These are phyloP conservation scores for Parnassius mnemosyne DNA, from an alignment of 2,888 invertebrate species.

Conservation along the genomic window DNA sequence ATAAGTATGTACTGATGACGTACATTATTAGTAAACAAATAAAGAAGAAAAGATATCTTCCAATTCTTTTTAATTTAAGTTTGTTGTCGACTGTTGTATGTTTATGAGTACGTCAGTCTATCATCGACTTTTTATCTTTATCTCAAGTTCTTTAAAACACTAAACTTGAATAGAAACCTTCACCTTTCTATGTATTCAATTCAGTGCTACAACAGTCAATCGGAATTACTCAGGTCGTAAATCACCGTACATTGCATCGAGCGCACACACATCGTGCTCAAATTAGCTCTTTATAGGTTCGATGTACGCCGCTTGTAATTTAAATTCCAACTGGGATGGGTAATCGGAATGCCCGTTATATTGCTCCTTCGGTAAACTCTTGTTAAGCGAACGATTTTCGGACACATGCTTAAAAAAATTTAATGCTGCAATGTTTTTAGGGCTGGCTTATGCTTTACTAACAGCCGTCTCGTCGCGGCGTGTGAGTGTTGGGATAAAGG, in stretches of 20 bases:
- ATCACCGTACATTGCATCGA: constrained; percentile 23
- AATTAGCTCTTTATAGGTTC: constrained; percentile 20
- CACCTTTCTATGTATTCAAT: constrained; percentile 21
- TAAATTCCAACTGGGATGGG: constrained; percentile 15
- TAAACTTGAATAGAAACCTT: constrained; percentile 14
- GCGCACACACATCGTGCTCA: constrained; percentile 9
- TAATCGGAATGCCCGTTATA: constrained; percentile 11
- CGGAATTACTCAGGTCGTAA: constrained; percentile 20
- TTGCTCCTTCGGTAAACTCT: constrained; percentile 8
- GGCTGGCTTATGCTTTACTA: too few species aligned
- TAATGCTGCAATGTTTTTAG: too few species aligned
- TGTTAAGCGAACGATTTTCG: constrained; percentile 2
- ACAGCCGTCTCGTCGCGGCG: too few species aligned
- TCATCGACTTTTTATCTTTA: constrained; percentile 5
- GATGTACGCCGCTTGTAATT: constrained; percentile 21
- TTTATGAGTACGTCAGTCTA: background rate
- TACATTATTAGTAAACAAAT: too few species aligned
- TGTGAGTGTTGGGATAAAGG: too few species aligned
- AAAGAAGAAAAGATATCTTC: too few species aligned
- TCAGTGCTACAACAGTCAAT: constrained; percentile 19
- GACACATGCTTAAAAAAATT: too few species aligned
- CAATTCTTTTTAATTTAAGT: too few species aligned
- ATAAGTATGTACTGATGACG: too few species aligned
- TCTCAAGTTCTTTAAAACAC: constrained; percentile 9
- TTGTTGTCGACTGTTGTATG: background rate